phyloP scores from a whole-genome alignment of 2,888 invertebrate genomes.

The Atrina japonica region DNA sequence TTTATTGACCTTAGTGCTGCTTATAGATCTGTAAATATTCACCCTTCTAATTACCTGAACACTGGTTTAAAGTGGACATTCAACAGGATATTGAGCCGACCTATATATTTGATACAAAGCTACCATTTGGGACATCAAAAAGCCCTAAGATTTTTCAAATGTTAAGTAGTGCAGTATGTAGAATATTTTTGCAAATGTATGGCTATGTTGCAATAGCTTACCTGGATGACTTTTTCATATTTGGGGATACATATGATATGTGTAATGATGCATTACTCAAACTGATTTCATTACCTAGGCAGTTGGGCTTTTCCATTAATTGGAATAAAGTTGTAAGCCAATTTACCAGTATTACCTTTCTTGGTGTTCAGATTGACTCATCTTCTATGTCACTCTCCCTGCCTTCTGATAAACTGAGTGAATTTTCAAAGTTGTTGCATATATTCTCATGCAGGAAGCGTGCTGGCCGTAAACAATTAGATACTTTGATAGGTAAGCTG shows the following conservation, averaged over 20 bases:
- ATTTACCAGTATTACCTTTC: too few relatives aligned
- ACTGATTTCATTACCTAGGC: too few relatives aligned
- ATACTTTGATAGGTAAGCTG: too few relatives aligned
- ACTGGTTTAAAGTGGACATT: conserved; percentile 3
- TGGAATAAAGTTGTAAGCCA: too few relatives aligned
- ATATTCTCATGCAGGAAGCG: too few relatives aligned
- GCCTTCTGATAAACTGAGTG: too few relatives aligned
- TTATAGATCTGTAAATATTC: conserved; percentile 10
- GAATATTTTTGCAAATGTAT: conserved; percentile 5
- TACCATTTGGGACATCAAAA: conserved; percentile 17
- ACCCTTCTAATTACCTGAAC: background rate
- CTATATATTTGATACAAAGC: conserved; percentile 17
- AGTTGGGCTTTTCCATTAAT: too few relatives aligned
- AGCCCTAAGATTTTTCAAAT: conserved; percentile 21
- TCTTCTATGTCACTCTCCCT: too few relatives aligned
- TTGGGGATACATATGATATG: background rate
- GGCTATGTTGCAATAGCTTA: conserved; percentile 9
- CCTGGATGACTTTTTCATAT: conserved; percentile 21
- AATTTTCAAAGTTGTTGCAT: too few relatives aligned
- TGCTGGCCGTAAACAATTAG: too few relatives aligned
- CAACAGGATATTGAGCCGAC: background rate
- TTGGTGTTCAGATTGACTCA: too few relatives aligned
- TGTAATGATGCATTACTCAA: conserved; percentile 8
- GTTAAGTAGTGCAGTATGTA: conserved; percentile 18
- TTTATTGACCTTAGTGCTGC: conserved; percentile 1